A percentile compares a stretch with the other conserved stretches of the same genome.
Evolutionary conservation across 30 jellyfish, hydroid and myxozoan species (phyloP).

Genomic region (Aurelia sp.): DNA sequence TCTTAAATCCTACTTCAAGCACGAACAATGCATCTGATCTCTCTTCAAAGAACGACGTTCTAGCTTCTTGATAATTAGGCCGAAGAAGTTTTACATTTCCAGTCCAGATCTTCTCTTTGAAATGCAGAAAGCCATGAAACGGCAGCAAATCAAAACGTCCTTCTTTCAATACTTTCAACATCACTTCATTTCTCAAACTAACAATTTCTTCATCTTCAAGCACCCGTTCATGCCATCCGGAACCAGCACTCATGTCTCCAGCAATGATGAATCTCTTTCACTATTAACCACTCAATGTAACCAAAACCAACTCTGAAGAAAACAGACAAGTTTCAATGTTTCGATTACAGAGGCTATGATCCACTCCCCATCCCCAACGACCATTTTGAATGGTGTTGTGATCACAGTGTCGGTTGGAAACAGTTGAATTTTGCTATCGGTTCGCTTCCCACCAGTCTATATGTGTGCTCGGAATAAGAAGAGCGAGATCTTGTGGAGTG

Average conservation of each 20-base stretch:
- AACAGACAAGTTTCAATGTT: too few species aligned
- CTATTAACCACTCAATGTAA: too few species aligned
- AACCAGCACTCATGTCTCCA: neutral
- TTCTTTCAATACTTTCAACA: conserved; percentile 1
- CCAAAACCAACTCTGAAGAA: too few species aligned
- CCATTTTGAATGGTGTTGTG: too few species aligned
- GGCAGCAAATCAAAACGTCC: conserved; percentile 36
- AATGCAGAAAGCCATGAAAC: conserved; percentile 33
- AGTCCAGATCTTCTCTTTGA: conserved; percentile 57
- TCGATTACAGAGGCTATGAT: too few species aligned
- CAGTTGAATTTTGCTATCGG: too few species aligned
- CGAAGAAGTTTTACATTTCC: conserved; percentile 18
- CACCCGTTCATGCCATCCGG: neutral
- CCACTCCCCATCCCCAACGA: too few species aligned
- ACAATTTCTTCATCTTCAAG: conserved; percentile 32
- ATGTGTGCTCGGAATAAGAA: too few species aligned
- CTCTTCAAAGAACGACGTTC: neutral
- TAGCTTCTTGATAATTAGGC: neutral
- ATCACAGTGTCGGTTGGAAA: too few species aligned
- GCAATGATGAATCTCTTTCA: conserved; percentile 1
- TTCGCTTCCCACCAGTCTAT: too few species aligned
- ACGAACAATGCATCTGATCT: neutral
- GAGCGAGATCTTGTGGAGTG: too few species aligned
- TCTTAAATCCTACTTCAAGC: neutral
- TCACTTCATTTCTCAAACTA: neutral